Evolutionary conservation across 2,888 invertebrate species (phyloP), one percentile per base, ranked within the genome.

Genomic region (Cataglyphis cursor): DNA sequence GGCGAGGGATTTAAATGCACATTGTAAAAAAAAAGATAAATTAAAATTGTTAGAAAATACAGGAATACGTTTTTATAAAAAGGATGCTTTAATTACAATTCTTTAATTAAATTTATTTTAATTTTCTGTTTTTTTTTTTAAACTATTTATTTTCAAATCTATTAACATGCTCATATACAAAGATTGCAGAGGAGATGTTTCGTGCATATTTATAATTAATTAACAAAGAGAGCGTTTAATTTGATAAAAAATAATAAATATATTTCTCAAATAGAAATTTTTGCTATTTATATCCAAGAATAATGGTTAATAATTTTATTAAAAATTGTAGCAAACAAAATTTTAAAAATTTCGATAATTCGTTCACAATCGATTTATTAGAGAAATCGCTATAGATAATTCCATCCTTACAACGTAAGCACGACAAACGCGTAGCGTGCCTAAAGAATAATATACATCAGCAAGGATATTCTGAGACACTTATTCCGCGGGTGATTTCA

Each of bases 401-500:
- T 21, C 21, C 21, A 44, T 44, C 44, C 31, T 68, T 12, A 8
- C 41, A 21, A 10, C 85, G 68, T 73, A 84, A 85, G 80, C 35
- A 84, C 76, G 88, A 9, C 41, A 41, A 65, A 57, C 41, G 54
- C 66, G 35, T 48, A 66, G 66, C 31, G 24, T 38, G 41, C 1
- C 31, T 8, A 51, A 48, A 31, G 61, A 74, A 48, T 65, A 51
- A 65, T 65, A 65, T 54, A 54, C 65, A 65, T 54, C n/a, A 44
- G 12, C 44, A 0, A 5, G 38, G 28, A 59, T 80, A 70, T 80
- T 80, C 70, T 24, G 59, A 70, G 78, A 80, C 78, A 59, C 78
- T 80, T 80, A 80, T 80, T 80, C 59, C 78, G 44, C 35, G 70
- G 21, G 1, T 90, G 91, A 93, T 93, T 92, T 91, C 88, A 61